These are phyloP conservation scores for Oscheius sp. DNA, from an alignment of 1,140 invertebrate species.

Conservation along the genomic window DNA sequence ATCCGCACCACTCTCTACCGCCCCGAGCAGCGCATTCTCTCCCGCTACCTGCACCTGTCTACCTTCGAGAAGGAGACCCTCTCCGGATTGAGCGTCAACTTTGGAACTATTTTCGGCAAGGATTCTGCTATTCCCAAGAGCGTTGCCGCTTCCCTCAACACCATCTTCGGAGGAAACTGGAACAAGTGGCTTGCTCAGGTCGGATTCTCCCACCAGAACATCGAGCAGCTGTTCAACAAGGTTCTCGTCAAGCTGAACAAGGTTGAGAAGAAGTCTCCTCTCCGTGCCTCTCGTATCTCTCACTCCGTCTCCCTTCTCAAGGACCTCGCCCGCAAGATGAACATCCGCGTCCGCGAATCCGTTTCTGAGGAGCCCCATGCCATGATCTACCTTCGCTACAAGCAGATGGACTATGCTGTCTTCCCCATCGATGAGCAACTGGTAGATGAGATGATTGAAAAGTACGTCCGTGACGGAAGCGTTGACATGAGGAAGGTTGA, in stretches of 20 bases:
- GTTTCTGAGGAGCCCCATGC: slow-evolving; percentile 17
- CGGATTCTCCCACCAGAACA: slow-evolving; percentile 43
- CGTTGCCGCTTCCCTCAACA: slow-evolving; percentile 26
- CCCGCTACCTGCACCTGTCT: slow-evolving; percentile 8
- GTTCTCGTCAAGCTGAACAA: slow-evolving; percentile 9
- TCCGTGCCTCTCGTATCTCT: slow-evolving; percentile 11
- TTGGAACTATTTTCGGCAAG: slow-evolving; percentile 37
- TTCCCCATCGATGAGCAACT: slow-evolving; percentile 27
- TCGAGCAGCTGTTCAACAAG: slow-evolving; percentile 44
- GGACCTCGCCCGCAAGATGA: slow-evolving; percentile 23
- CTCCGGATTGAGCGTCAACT: slow-evolving; percentile 31
- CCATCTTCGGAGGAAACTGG: slow-evolving; percentile 42
- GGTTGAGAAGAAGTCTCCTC: slow-evolving; percentile 6
- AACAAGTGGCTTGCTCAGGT: slow-evolving; percentile 38
- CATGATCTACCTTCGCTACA: slow-evolving; percentile 40
- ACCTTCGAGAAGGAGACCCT: slow-evolving; percentile 26
- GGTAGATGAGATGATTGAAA: slow-evolving; percentile 30
- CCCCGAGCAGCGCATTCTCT: slow-evolving; percentile 8
- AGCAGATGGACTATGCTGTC: slow-evolving; percentile 36
- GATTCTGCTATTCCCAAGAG: slow-evolving; percentile 44
- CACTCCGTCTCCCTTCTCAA: slow-evolving; percentile 27
- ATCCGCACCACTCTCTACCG: slow-evolving; percentile 10
- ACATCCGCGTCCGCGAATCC: slow-evolving; percentile 27
- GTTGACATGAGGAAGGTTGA: slow-evolving; percentile 37
- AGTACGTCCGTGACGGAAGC: slow-evolving; percentile 34